These are phyloP conservation scores for Rhogogaster chlorosoma DNA, from an alignment of 2,888 invertebrate species.

Conservation along the genomic window DNA sequence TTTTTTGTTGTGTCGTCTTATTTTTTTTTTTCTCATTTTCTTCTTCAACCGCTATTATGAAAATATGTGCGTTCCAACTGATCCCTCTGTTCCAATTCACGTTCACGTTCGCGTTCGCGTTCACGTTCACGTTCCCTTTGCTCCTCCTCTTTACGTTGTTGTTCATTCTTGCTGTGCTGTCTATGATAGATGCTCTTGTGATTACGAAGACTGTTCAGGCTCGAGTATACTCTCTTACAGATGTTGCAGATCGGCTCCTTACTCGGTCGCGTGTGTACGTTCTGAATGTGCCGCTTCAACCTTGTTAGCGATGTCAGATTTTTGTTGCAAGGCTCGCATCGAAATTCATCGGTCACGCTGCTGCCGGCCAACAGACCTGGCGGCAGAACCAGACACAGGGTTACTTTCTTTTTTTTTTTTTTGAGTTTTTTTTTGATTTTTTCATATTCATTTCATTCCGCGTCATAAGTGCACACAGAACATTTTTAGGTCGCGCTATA, in stretches of 20 bases:
- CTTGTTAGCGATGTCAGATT: constrained; percentile 92
- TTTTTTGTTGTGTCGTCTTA: background rate
- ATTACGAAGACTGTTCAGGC: constrained; percentile 93
- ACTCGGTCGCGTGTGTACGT: constrained; percentile 94
- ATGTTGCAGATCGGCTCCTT: constrained; percentile 95
- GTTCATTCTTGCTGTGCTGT: constrained; percentile 81
- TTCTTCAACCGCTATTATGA: background rate
- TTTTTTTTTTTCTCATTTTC: background rate
- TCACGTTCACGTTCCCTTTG: constrained; percentile 65
- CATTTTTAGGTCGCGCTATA: background rate
- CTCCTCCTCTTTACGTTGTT: constrained; percentile 85
- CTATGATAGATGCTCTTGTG: constrained; percentile 96
- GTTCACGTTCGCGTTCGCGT: constrained; percentile 43
- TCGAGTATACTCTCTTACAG: constrained; percentile 95
- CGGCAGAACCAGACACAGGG: constrained; percentile 79
- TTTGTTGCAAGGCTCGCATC: constrained; percentile 95
- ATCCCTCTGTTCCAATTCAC: constrained; percentile 66
- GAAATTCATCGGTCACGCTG: constrained; percentile 91
- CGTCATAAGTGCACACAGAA: background rate
- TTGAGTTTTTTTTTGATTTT: constrained; percentile 58
- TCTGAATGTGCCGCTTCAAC: constrained; percentile 94
- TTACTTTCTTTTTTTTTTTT: constrained; percentile 71
- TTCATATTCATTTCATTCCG: constrained; percentile 53
- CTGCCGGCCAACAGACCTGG: constrained; percentile 81
- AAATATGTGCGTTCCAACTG: constrained; percentile 61